phyloP scores from a whole-genome alignment of 2,797 vertebrate species.

The Neosalanx taihuensis region DNA sequence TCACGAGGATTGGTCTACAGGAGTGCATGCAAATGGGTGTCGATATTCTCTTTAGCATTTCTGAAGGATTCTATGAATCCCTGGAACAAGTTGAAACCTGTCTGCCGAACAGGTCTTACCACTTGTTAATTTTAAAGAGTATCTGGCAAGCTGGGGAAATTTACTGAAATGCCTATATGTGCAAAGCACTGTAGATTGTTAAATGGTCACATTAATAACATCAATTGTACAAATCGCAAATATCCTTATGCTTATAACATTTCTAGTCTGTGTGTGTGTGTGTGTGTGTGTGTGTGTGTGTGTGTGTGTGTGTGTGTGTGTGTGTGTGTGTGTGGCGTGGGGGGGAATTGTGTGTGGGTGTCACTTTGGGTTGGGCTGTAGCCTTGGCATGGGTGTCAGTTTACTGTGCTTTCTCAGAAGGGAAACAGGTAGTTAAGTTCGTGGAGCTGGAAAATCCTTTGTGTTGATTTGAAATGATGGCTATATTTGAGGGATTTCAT shows the following conservation, averaged over 20 bases:
- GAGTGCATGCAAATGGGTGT: no score
- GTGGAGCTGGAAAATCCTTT: slow-evolving; percentile 19
- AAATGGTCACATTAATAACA: slow-evolving; percentile 6
- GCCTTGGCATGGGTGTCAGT: slow-evolving; percentile 41
- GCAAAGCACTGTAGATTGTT: slow-evolving; percentile 6
- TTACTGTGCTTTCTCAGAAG: slow-evolving; percentile 29
- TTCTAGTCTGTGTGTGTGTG: slow-evolving; percentile 1
- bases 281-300: slow-evolving; percentile 18
- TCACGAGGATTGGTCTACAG: no score
- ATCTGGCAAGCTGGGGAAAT: slow-evolving; percentile 19
- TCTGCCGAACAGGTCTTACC: slow-evolving; percentile 66
- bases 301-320: slow-evolving; percentile 15
- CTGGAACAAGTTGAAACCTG: slow-evolving; percentile 59
- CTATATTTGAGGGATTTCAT: background rate
- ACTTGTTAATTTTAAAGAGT: slow-evolving; percentile 27
- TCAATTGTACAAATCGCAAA: background rate
- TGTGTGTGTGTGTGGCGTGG: slow-evolving; percentile 7
- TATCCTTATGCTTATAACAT: background rate
- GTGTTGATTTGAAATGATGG: slow-evolving; percentile 4
- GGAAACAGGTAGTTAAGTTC: slow-evolving; percentile 10
- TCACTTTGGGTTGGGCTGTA: slow-evolving; percentile 26
- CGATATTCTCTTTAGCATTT: no score
- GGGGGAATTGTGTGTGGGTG: no score
- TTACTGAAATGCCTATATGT: slow-evolving; percentile 38
- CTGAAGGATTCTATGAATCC: slow-evolving; percentile 30